Evolutionary conservation across 2,113 vertebrate genomes (phyloP).

Genomic region (Cranoglanis bouderius): DNA sequence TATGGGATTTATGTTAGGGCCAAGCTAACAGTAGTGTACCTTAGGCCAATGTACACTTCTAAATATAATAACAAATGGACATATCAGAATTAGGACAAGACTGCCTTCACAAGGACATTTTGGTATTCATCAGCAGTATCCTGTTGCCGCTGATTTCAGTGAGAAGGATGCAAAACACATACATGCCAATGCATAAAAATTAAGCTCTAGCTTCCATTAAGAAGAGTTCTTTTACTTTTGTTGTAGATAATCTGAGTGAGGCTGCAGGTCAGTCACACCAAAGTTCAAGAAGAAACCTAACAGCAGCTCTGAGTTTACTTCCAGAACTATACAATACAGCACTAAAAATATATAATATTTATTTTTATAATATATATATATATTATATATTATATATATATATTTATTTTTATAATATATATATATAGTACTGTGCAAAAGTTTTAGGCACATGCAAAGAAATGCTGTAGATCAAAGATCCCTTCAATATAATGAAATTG

Average conservation of each 20-base stretch:
- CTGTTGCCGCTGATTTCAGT: neutral
- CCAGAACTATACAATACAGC: neutral
- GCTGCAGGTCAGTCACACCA: neutral
- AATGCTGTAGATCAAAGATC: too few species aligned
- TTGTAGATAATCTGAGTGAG: neutral
- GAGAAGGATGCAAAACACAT: neutral
- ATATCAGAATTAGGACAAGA: neutral
- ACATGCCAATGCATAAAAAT: neutral
- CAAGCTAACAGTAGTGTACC: neutral
- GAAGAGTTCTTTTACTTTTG: neutral
- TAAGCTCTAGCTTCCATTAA: neutral
- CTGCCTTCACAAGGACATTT: neutral
- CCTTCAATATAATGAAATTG: too few species aligned
- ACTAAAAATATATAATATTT: neutral
- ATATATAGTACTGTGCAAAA: too few species aligned
- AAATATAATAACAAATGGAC: neutral
- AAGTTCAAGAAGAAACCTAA: neutral
- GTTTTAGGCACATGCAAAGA: too few species aligned
- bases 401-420: too few species aligned
- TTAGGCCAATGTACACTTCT: neutral
- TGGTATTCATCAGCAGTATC: neutral
- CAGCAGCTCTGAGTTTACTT: neutral
- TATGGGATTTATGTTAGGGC: neutral
- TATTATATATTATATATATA: too few species aligned
- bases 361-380: too few species aligned